Evolutionary conservation across 2,113 vertebrate species (phyloP).

Genomic region (Dipodomys spectabilis): DNA sequence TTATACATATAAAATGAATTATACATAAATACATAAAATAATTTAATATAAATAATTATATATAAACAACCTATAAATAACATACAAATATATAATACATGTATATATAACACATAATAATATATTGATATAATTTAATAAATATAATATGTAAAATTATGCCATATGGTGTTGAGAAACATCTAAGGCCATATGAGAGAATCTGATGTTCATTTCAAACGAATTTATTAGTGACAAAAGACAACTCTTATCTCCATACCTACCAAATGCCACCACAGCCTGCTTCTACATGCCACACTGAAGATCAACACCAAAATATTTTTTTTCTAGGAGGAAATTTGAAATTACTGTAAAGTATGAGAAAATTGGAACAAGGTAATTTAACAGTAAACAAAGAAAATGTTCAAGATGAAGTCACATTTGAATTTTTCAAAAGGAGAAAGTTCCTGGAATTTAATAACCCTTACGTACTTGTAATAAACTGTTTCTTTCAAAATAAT

Average conservation of each 20-base stretch:
- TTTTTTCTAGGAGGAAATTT: background rate
- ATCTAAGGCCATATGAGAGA: background rate
- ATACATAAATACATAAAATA: too few species aligned
- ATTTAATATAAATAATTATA: too few species aligned
- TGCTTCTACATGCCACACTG: background rate
- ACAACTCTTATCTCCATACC: background rate
- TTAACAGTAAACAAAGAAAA: background rate
- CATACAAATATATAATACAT: too few species aligned
- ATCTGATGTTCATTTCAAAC: background rate
- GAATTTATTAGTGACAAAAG: background rate
- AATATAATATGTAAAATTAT: too few species aligned
- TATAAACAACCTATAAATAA: too few species aligned
- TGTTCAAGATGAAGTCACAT: background rate
- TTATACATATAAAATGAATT: too few species aligned
- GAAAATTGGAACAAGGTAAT: background rate
- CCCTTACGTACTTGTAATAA: background rate
- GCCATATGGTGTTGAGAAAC: background rate
- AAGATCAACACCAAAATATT: too few species aligned
- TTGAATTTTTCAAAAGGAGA: background rate
- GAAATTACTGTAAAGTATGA: background rate
- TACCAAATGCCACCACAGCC: background rate
- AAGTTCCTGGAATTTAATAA: background rate
- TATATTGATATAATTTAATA: too few species aligned
- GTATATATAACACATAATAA: too few species aligned
- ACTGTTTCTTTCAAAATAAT: slow-evolving; percentile 2